Percentiles rank a stretch among this genome's conserved stretches.
phyloP scores from a whole-genome alignment of 1,140 invertebrate genomes.

The Drosophila lowei region DNA sequence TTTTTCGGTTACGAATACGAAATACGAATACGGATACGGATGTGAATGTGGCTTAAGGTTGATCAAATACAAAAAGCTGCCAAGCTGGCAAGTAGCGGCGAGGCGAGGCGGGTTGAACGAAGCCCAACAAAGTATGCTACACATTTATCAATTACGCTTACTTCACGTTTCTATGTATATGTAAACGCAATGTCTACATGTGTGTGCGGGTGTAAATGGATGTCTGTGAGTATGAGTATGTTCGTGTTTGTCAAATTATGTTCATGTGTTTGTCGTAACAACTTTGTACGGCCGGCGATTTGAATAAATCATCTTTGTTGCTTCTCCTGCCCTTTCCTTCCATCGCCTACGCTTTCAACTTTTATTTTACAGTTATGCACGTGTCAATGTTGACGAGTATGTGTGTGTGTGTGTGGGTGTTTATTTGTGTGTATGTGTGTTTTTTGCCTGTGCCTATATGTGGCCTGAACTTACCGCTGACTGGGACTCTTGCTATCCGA shows the following conservation, averaged over 20 bases:
- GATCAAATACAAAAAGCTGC: conserved; percentile 51
- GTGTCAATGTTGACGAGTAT: conserved; percentile 19
- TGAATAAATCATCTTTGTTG: conserved; percentile 51
- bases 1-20: conserved; percentile 4
- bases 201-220: conserved; percentile 10
- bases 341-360: conserved; percentile 24
- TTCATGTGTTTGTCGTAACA: conserved; percentile 47
- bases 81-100: conserved; percentile 16
- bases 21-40: conserved; percentile 32
- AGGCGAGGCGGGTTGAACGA: conserved; percentile 37
- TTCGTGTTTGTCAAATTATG: conserved; percentile 39
- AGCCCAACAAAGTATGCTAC: conserved; percentile 79
- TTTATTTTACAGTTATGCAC: conserved; percentile 35
- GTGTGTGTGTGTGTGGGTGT: conserved; percentile 23
- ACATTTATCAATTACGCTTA: conserved; percentile 60
- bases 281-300: conserved; percentile 37
- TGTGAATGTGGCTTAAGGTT: conserved; percentile 45
- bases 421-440: conserved; percentile 7
- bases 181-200: conserved; percentile 4
- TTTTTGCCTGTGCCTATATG: background rate
- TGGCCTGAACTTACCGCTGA: conserved; percentile 84
- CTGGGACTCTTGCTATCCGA: conserved; percentile 87
- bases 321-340: conserved; percentile 8
- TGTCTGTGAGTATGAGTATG: conserved; percentile 1
- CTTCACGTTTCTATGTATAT: conserved; percentile 41